phyloP scores from a whole-genome alignment of 2,797 vertebrate genomes.

The Remorina albescens region DNA sequence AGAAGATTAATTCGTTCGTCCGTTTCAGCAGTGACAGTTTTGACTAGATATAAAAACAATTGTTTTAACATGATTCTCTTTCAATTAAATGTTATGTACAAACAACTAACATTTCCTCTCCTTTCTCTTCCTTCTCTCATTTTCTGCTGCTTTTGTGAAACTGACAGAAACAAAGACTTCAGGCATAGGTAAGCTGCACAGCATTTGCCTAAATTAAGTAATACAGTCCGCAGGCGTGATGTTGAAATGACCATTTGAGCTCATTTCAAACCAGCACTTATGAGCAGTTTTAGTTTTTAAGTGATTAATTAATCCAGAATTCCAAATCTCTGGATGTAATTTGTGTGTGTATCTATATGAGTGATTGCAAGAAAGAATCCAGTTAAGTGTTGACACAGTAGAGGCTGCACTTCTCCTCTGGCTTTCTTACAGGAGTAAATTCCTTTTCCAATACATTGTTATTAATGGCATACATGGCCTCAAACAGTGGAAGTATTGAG shows the following conservation, averaged over 20 bases:
- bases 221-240: slow-evolving; percentile 7
- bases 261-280: slow-evolving; percentile 17
- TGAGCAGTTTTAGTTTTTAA: too few species aligned
- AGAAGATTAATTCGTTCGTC: slow-evolving; percentile 42
- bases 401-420: slow-evolving; percentile 31
- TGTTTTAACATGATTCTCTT: slow-evolving; percentile 32
- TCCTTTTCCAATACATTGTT: slow-evolving; percentile 12
- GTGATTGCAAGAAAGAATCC: slow-evolving; percentile 54
- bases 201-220: slow-evolving; percentile 35
- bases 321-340: slow-evolving; percentile 12
- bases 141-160: slow-evolving; percentile 77
- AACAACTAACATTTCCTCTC: slow-evolving; percentile 68
- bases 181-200: slow-evolving; percentile 97
- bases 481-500: background rate
- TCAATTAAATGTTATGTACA: slow-evolving; percentile 51
- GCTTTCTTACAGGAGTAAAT: slow-evolving; percentile 40
- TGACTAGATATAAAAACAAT: slow-evolving; percentile 9
- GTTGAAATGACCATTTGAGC: slow-evolving; percentile 24
- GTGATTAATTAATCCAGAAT: too few species aligned
- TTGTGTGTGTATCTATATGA: slow-evolving; percentile 23
- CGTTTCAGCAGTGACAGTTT: slow-evolving; percentile 21
- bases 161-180: slow-evolving; percentile 99
- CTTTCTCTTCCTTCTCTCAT: slow-evolving; percentile 63
- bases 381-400: slow-evolving; percentile 39
- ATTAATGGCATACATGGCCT: background rate